Base-by-base conservation (phyloP, 2,888 invertebrate genomes). In the Conomelus anceps region DNA sequence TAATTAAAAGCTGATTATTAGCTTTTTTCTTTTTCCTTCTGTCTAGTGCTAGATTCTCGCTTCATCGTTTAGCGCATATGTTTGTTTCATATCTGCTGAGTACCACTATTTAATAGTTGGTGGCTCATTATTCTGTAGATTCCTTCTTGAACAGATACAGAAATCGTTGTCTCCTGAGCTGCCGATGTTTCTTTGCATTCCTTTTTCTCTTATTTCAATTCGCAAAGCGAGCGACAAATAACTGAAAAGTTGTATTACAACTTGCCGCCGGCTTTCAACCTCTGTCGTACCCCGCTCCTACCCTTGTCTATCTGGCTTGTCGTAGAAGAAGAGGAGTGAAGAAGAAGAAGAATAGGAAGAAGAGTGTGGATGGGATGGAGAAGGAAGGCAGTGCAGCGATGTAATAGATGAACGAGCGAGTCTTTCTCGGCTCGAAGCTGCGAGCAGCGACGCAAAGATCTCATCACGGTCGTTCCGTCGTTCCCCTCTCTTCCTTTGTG, bases 231-330 rank as follows among this genome's bases (percentile, higher is more conserved):
- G 88, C 88, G 89, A 90, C 88, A 89, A 89, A 90, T 90, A 89
- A 89, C 89, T 89, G 88, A 90, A 90, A 89, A 90, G 87, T 89
- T 89, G 90, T 90, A 89, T 89, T 90, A 90, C 89, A 88, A 90
- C 89, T 86, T 86, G 89, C 90, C 89, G 63, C 63, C 63, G 63
- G 63, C 63, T 63, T n/a, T 63, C 63, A 63, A 63, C 63, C 63
- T 63, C 63, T 63, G 63, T 63, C 63, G 63, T 13, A 63, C n/a
- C 1, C 34, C 34, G 13, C 17, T 13, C 34, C n/a, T n/a, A n/a
- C n/a, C n/a, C n/a, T n/a, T n/a, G 63, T 63, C 63, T n/a, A 63
- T 63, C 63, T 3, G 63, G 63, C 63, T 63, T 63, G 63, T 63
- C 63, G n/a, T 63, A 63, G 63, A 63, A 34, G 22, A 23, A 84